Conservation (phyloP, 2,113 vertebrate genomes). For the Scolopax mira region DNA sequence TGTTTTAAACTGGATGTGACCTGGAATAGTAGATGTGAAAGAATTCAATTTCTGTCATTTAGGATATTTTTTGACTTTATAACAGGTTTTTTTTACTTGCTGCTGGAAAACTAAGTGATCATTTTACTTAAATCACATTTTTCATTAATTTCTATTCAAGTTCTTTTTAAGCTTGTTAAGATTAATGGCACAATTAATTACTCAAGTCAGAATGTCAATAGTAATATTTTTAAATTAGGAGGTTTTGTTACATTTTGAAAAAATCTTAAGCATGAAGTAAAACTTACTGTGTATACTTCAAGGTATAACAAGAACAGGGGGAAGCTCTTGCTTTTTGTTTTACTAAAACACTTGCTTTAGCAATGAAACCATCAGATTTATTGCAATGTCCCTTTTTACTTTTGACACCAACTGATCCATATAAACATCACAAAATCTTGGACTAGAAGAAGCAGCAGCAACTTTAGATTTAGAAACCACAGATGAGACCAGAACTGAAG, state of each 20-base stretch:
- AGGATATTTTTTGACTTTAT: not conserved
- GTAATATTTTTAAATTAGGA: not conserved
- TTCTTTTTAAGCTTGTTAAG: not conserved
- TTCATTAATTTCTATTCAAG: not conserved
- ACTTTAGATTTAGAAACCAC: not conserved
- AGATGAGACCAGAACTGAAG: not conserved
- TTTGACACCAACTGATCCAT: not conserved
- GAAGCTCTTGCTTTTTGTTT: not conserved
- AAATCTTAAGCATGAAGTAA: not conserved
- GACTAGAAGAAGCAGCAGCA: not conserved
- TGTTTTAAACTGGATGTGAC: not conserved
- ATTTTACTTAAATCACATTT: not conserved
- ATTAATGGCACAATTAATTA: not conserved
- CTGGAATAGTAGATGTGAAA: not conserved
- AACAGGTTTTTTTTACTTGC: not conserved
- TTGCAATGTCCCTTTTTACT: not conserved
- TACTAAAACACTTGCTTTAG: not conserved
- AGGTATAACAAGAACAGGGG: not conserved
- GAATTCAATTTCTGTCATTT: not conserved
- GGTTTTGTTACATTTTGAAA: not conserved
- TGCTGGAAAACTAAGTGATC: not conserved
- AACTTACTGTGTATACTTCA: not conserved
- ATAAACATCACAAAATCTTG: not conserved
- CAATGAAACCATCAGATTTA: not conserved
- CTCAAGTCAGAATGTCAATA: not conserved